Evolutionary conservation across 2,888 invertebrate species (phyloP).

Genomic region (Leptothorax acervorum): DNA sequence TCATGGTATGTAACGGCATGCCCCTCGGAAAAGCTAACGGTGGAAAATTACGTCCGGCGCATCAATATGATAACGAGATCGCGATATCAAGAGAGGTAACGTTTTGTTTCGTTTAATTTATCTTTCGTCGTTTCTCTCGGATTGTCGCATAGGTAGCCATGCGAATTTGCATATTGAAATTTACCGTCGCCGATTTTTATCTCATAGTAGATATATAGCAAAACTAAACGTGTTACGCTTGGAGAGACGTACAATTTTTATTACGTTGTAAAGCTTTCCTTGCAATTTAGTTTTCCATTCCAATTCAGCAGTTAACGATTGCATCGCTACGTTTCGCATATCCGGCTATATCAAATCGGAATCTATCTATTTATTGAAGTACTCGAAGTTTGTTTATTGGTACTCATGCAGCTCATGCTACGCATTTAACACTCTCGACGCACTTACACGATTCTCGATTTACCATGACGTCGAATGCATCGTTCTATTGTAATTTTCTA

Average conservation of each 20-base stretch:
- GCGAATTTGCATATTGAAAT: slow-evolving; percentile 39
- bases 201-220: background rate
- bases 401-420: background rate
- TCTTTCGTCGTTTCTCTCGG: slow-evolving; percentile 27
- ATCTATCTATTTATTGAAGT: background rate
- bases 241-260: background rate
- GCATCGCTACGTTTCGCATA: background rate
- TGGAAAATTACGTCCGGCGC: background rate
- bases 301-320: background rate
- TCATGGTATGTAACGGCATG: background rate
- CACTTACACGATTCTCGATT: background rate
- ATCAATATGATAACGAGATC: slow-evolving; percentile 41
- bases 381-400: background rate
- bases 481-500: background rate
- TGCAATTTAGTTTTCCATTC: background rate
- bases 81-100: slow-evolving; percentile 17
- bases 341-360: background rate
- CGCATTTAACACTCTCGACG: background rate
- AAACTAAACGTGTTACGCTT: background rate
- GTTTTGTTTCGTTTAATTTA: slow-evolving; percentile 2
- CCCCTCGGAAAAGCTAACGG: background rate
- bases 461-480: background rate
- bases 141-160: background rate
- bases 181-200: slow-evolving; percentile 34
- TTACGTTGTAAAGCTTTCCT: slow-evolving; percentile 2